Conservation (phyloP, 1,140 invertebrate species). For the Drosophila parabipectinata region DNA sequence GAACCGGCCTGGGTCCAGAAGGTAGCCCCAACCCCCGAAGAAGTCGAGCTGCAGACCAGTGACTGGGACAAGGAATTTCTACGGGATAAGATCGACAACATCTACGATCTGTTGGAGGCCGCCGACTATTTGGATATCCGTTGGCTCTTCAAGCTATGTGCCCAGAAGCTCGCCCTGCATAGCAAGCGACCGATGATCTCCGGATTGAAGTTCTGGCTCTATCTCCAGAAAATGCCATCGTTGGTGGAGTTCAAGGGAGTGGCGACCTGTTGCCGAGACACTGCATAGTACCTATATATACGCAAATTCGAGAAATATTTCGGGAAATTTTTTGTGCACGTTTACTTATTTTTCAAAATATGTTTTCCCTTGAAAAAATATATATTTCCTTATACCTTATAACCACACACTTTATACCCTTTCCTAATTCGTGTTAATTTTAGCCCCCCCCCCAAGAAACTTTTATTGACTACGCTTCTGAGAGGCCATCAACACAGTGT, state of each 20-base stretch:
- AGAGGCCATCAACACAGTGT: constrained; percentile 27
- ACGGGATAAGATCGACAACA: constrained; percentile 4
- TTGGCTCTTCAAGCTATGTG: constrained; percentile 30
- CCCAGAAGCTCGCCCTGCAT: constrained; percentile 6
- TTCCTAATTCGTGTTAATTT: background rate
- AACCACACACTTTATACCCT: background rate
- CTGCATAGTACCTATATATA: background rate
- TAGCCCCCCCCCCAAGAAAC: constrained; percentile 1
- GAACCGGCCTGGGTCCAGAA: constrained; percentile 26
- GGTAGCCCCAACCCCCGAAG: background rate
- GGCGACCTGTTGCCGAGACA: background rate
- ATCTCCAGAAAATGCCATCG: background rate
- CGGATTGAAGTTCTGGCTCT: background rate
- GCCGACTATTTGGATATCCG: constrained; percentile 29
- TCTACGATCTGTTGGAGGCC: constrained; percentile 8
- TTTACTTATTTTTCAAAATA: background rate
- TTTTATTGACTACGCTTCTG: constrained; percentile 15
- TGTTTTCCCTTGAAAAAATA: too few relatives aligned
- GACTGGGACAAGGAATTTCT: constrained; percentile 44
- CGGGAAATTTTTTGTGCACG: constrained; percentile 1
- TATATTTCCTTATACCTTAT: background rate
- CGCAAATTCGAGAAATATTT: background rate
- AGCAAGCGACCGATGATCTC: background rate
- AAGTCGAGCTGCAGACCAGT: constrained; percentile 16
- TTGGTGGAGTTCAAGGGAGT: background rate